Base-by-base conservation (phyloP, 2,113 vertebrate species). In the Brachirus orientalis region DNA sequence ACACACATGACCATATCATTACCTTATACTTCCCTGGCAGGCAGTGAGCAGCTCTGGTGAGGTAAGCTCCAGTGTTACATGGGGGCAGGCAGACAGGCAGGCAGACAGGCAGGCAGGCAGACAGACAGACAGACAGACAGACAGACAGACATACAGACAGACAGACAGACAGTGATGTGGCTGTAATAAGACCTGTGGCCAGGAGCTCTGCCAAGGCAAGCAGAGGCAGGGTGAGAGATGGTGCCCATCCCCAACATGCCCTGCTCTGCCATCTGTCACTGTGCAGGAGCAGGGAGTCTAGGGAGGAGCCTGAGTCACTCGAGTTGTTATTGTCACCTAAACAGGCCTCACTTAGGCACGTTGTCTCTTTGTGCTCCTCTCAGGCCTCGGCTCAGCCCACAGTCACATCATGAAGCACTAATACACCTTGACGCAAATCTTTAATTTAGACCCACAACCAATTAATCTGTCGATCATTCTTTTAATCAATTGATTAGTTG, bases 251-350 rank as follows among this genome's bases (percentile, higher is more conserved):
- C 87, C 75, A 76, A 78, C 83, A 71, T 85, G 79, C 86, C 87
- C 86, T 71, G 84, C 87, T 88, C 83, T 88, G 81, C 90, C 90
- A 90, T 91, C 90, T 91, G 90, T 91, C 88, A 89, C 87, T 60
- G 81, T 82, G 86, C 83, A 85, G 84, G 76, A 87, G 81, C 40
- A 28, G 28, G 8, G 82, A 64, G 72, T 64, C 36, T 58, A 77
- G 82, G 86, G 90, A 86, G 86, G 86, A 75, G 86, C 72, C 78
- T 66, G 79, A 84, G 63, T 82, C 82, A 79, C 68, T 82, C 75
- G 6, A 43, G 80, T 55, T 77, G 86, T 82, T 77, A 84, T 82
- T 85, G 79, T 86, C 89, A 82, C 83, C 84, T 86, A 73, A 63
- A 79, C 63, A 50, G 85, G 75, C 79, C 86, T 55, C 80, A 65